Percentiles rank a stretch among this genome's conserved stretches.
Conservation (phyloP, 1,140 invertebrate genomes). For the Helicoverpa zea region DNA sequence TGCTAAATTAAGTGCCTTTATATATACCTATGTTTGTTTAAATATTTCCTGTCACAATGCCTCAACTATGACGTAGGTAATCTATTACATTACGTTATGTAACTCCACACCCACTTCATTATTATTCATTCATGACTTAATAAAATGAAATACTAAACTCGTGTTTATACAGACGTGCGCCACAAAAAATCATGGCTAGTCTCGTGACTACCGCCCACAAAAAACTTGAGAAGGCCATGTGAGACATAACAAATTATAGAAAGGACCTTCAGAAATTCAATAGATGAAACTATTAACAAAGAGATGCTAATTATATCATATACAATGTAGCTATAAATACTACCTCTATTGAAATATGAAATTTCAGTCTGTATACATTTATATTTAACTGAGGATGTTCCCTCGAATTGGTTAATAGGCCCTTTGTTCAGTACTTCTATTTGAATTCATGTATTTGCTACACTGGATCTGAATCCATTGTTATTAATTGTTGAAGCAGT, state of each 20-base stretch:
- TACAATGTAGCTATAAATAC: slow-evolving; percentile 9
- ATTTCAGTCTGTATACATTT: neutral
- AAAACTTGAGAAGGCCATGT: slow-evolving; percentile 20
- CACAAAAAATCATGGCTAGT: slow-evolving; percentile 2
- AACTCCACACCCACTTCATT: neutral
- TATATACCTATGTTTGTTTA: too few species aligned
- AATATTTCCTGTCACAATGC: neutral
- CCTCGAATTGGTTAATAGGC: neutral
- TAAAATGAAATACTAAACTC: neutral
- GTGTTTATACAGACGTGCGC: neutral
- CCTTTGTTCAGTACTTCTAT: neutral
- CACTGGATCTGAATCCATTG: neutral
- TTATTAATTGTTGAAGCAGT: neutral
- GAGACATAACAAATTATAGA: slow-evolving; percentile 22
- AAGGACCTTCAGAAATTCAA: slow-evolving; percentile 13
- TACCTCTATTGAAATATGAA: slow-evolving; percentile 7
- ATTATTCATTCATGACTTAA: neutral
- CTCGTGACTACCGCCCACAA: slow-evolving; percentile 16
- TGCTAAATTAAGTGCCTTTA: too few species aligned
- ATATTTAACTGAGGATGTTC: neutral
- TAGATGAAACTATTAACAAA: neutral
- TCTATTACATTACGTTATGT: neutral
- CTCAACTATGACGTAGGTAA: too few species aligned
- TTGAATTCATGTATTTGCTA: neutral
- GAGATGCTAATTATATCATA: neutral